Evolutionary conservation across 2,888 invertebrate species (phyloP).

Genomic region (Yponomeuta sedellus): DNA sequence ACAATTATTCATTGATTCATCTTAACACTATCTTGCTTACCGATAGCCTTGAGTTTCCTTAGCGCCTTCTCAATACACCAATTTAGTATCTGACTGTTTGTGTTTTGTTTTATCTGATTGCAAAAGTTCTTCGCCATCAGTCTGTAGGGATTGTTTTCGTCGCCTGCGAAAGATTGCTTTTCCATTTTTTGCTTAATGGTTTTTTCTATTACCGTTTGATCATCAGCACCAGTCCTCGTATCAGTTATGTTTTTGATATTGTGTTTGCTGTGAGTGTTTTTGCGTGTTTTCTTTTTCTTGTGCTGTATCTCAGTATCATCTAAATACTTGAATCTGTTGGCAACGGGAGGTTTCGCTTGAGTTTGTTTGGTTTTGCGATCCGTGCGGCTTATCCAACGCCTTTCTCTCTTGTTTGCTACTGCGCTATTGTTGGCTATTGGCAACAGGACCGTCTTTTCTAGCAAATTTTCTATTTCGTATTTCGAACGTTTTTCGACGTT

Average conservation of each 20-base stretch:
- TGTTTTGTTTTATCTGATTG: conserved; percentile 50
- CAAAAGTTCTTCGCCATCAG: conserved; percentile 58
- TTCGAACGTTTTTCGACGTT: neutral
- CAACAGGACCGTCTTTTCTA: neutral
- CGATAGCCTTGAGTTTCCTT: conserved; percentile 46
- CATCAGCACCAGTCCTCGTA: neutral
- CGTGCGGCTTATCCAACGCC: conserved; percentile 46
- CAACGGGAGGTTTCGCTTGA: neutral
- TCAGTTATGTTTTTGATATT: neutral
- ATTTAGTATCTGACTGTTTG: conserved; percentile 38
- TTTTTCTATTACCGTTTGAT: neutral
- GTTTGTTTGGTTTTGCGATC: neutral
- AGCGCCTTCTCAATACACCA: conserved; percentile 64
- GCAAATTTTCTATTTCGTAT: neutral
- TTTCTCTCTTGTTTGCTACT: conserved; percentile 31
- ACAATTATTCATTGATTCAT: neutral
- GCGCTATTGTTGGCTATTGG: neutral
- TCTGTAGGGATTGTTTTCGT: conserved; percentile 39
- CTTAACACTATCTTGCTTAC: conserved; percentile 32
- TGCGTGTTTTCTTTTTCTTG: neutral
- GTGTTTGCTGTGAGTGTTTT: neutral
- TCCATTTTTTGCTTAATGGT: conserved; percentile 11
- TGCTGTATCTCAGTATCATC: neutral
- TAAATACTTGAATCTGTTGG: neutral
- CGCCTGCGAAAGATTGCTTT: conserved; percentile 13